Percentiles rank a stretch among this genome's conserved stretches.
Evolutionary conservation across 2,888 invertebrate species (phyloP).

Genomic region (Dicyrtomina minuta): DNA sequence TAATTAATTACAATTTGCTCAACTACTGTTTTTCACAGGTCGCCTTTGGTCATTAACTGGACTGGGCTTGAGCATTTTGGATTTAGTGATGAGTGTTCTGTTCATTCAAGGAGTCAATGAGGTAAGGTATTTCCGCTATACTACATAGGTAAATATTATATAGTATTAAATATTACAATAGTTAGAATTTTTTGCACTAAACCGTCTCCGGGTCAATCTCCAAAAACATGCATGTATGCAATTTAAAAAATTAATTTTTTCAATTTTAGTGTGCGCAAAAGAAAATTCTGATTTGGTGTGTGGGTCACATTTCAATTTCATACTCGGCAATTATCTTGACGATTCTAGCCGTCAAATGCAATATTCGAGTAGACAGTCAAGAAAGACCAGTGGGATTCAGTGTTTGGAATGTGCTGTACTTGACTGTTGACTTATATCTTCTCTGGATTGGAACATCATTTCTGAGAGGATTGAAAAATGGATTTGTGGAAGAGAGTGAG

Average conservation of each 20-base stretch:
- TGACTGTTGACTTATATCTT: constrained; percentile 22
- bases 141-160: background rate
- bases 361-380: constrained; percentile 13
- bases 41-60: constrained; percentile 19
- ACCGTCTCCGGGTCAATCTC: too few relatives aligned
- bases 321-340: constrained; percentile 18
- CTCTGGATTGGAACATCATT: constrained; percentile 29
- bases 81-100: constrained; percentile 20
- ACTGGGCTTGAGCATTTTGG: constrained; percentile 14
- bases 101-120: constrained; percentile 25
- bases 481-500: constrained; percentile 1
- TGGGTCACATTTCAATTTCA: constrained; percentile 17
- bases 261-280: background rate
- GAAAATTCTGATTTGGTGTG: constrained; percentile 23
- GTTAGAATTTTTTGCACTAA: too few relatives aligned
- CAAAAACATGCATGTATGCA: too few relatives aligned
- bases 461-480: constrained; percentile 19
- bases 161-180: background rate
- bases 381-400: constrained; percentile 24
- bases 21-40: background rate
- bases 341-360: constrained; percentile 24
- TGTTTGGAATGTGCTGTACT: constrained; percentile 23
- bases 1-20: background rate
- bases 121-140: background rate
- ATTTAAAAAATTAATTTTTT: background rate